These are phyloP conservation scores for Drosophila jambulina DNA, from an alignment of 1,140 invertebrate genomes.

Conservation along the genomic window DNA sequence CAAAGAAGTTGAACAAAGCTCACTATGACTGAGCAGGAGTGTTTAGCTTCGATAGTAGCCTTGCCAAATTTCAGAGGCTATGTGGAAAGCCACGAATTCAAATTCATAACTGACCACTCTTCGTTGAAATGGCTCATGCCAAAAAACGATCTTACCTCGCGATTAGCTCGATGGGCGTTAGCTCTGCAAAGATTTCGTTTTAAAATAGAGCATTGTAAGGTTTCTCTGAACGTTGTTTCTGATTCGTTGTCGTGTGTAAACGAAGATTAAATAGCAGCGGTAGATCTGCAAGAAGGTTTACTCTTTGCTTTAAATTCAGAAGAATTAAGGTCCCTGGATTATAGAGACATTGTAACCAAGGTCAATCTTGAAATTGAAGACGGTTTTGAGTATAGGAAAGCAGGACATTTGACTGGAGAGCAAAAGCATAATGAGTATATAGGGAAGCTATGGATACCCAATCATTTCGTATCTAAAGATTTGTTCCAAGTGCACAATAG, in stretches of 20 bases:
- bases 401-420: not conserved
- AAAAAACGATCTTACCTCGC: not conserved
- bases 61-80: too few relatives aligned
- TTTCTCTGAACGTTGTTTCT: not conserved
- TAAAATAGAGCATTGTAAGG: conserved; percentile 1
- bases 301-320: not conserved
- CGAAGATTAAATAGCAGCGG: not conserved
- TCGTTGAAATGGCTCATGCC: not conserved
- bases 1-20: not conserved
- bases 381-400: not conserved
- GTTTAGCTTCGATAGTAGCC: not conserved
- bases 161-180: conserved; percentile 7
- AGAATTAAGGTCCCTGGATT: too few relatives aligned
- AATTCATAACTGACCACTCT: too few relatives aligned
- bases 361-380: too few relatives aligned
- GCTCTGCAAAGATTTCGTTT: not conserved
- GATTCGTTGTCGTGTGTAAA: not conserved
- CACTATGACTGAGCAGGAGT: not conserved
- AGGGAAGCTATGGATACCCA: not conserved
- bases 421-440: not conserved
- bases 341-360: too few relatives aligned
- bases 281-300: not conserved
- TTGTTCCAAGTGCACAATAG: not conserved
- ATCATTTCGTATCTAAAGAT: not conserved
- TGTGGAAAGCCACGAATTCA: too few relatives aligned